phyloP scores from a whole-genome alignment of 2,888 invertebrate genomes.

The Leptodirus hochenwartii region DNA sequence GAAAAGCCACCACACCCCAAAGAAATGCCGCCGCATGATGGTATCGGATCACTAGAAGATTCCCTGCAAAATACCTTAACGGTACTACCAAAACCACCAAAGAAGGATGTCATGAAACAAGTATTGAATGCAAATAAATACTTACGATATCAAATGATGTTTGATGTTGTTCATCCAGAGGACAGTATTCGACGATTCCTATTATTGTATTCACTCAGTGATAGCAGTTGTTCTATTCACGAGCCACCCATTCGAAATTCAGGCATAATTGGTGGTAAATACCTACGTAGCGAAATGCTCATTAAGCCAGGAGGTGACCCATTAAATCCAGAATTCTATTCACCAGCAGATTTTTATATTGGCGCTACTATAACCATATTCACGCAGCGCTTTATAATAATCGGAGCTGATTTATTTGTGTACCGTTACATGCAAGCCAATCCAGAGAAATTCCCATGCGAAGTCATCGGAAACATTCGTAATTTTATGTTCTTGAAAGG shows the following conservation, averaged over 20 bases:
- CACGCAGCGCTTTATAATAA: slow-evolving; percentile 57
- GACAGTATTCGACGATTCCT: slow-evolving; percentile 59
- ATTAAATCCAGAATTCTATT: slow-evolving; percentile 56
- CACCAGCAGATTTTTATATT: slow-evolving; percentile 61
- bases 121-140: slow-evolving; percentile 50
- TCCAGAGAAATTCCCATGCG: slow-evolving; percentile 48
- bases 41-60: slow-evolving; percentile 61
- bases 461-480: slow-evolving; percentile 45
- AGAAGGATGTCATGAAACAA: slow-evolving; percentile 56
- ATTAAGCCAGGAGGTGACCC: slow-evolving; percentile 49
- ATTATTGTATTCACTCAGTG: slow-evolving; percentile 54
- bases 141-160: slow-evolving; percentile 35
- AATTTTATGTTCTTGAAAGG: slow-evolving; percentile 49
- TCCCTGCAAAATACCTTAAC: slow-evolving; percentile 53
- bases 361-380: slow-evolving; percentile 56
- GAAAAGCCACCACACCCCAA: slow-evolving; percentile 15
- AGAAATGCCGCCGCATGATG: slow-evolving; percentile 46
- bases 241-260: slow-evolving; percentile 58
- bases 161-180: slow-evolving; percentile 65
- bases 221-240: slow-evolving; percentile 54
- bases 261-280: slow-evolving; percentile 55
- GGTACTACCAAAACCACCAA: slow-evolving; percentile 51
- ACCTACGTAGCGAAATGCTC: slow-evolving; percentile 45
- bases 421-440: slow-evolving; percentile 59
- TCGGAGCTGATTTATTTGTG: slow-evolving; percentile 57